Evolutionary conservation across 2,797 vertebrate species (phyloP), one percentile per base, ranked within the genome.

Genomic region (Clarias pachynema): DNA sequence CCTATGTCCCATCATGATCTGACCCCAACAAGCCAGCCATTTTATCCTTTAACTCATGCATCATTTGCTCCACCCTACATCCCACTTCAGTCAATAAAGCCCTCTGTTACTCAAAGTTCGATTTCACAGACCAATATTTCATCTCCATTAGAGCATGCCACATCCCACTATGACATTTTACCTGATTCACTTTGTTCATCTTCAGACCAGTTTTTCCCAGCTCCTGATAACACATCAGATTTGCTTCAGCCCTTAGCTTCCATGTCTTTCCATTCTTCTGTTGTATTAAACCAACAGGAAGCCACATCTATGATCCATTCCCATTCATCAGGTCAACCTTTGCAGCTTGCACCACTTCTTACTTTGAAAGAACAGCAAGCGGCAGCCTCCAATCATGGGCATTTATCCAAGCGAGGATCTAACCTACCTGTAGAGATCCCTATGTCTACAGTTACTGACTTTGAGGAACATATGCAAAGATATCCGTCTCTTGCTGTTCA

Each of bases 351-450:
- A 24, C 89, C 87, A 31, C 77, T 89, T 24, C 86, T 89, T 53
- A 89, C 89, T 9, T 77, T 66, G 31, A 87, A 89, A 40, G 87
- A 89, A 84, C 87, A 86, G 60, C 89, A 85, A 81, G 86, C 84
- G 4, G 89, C 63, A 37, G 75, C 81, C 59, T 87, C 77, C 16
- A 44, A 63, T 40, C 78, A 86, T 66, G 44, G 73, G 14, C 83
- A 40, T 37, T 3, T 82, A 53, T 77, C 78, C 65, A 81, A 79
- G 6, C 40, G 44, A 77, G 75, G 62, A 70, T 57, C 69, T 29
- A 65, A n/a, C 78, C 18, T 74, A 18, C 29, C 40, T 66, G 40
- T 59, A n/a, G 84, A 87, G 14, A 83, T 65, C 6, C 29, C 86
- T 9, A 18, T 63, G 56, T 69, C 88, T 79, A 26, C 78, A 7